Percentiles rank a stretch among this genome's conserved stretches.
These are phyloP conservation scores for Adineta ricciae DNA, from an alignment of 2,888 invertebrate species.

Conservation along the genomic window DNA sequence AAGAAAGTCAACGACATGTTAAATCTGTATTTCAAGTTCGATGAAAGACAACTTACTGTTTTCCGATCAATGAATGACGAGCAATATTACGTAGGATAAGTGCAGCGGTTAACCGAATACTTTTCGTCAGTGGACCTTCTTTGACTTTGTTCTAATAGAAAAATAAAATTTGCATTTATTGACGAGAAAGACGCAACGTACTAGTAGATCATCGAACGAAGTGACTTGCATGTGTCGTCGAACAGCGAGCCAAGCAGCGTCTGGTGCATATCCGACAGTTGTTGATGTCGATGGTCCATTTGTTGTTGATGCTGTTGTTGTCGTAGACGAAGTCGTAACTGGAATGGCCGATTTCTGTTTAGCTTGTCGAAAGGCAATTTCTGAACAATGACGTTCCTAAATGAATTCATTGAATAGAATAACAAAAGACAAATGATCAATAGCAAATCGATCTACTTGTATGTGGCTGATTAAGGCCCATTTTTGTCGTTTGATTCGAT, in stretches of 20 bases:
- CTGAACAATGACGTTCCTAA: slow-evolving; percentile 35
- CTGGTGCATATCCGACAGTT: slow-evolving; percentile 74
- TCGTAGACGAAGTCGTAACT: slow-evolving; percentile 38
- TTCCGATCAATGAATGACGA: slow-evolving; percentile 68
- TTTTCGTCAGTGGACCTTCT: slow-evolving; percentile 97
- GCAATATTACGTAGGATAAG: slow-evolving; percentile 92
- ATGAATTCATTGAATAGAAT: slow-evolving; percentile 34
- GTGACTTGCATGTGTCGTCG: slow-evolving; percentile 71
- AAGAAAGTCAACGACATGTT: slow-evolving; percentile 31
- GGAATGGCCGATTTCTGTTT: slow-evolving; percentile 59
- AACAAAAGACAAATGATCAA: not conserved
- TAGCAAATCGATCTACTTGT: slow-evolving; percentile 49
- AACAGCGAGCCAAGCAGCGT: slow-evolving; percentile 91
- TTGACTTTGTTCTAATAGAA: slow-evolving; percentile 71
- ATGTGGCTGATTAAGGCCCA: slow-evolving; percentile 94
- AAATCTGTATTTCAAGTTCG: not conserved
- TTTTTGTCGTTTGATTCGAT: slow-evolving; percentile 73
- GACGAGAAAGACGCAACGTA: too few species aligned
- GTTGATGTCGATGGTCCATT: slow-evolving; percentile 44
- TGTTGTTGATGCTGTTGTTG: slow-evolving; percentile 34
- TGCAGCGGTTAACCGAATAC: slow-evolving; percentile 89
- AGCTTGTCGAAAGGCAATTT: slow-evolving; percentile 25
- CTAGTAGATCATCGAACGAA: slow-evolving; percentile 46
- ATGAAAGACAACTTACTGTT: slow-evolving; percentile 61
- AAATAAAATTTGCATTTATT: too few species aligned